Evolutionary conservation across 2,888 invertebrate species (phyloP).

Genomic region (Hylaea fasciaria): DNA sequence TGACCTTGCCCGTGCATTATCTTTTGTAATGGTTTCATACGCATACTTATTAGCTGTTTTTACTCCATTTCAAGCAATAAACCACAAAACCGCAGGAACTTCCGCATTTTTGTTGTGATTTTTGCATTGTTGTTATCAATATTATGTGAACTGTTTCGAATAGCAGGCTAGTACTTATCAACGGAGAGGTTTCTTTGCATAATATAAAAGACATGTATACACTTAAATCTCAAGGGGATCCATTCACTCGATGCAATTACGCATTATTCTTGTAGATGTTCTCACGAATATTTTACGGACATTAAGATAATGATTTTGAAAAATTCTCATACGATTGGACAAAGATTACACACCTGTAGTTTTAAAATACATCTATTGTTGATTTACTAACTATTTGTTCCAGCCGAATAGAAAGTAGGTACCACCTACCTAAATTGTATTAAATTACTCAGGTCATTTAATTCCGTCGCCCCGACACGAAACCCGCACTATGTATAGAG

Average conservation of each 20-base stretch:
- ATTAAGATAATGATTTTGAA: conserved; percentile 17
- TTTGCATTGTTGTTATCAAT: conserved; percentile 49
- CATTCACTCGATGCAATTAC: conserved; percentile 36
- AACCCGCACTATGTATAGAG: conserved; percentile 62
- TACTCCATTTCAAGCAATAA: conserved; percentile 55
- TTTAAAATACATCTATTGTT: background rate
- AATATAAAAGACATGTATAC: conserved; percentile 19
- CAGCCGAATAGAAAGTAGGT: conserved; percentile 3
- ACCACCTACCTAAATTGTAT: conserved; percentile 9
- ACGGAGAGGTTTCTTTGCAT: conserved; percentile 26
- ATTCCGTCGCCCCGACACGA: conserved; percentile 54
- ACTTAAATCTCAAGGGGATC: conserved; percentile 29
- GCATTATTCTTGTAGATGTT: conserved; percentile 39
- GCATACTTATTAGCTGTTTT: conserved; percentile 46
- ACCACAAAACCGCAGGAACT: conserved; percentile 69
- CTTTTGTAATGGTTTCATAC: conserved; percentile 49
- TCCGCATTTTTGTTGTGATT: conserved; percentile 73
- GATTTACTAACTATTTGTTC: conserved; percentile 7
- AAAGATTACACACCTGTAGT: conserved; percentile 5
- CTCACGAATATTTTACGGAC: conserved; percentile 37
- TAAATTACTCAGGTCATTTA: conserved; percentile 50
- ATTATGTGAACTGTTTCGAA: conserved; percentile 37
- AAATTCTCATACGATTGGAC: conserved; percentile 13
- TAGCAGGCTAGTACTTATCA: conserved; percentile 30
- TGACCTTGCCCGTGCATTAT: conserved; percentile 46